Base-by-base conservation (phyloP, 2,797 vertebrate genomes). In the Syndactyla subalaris region DNA sequence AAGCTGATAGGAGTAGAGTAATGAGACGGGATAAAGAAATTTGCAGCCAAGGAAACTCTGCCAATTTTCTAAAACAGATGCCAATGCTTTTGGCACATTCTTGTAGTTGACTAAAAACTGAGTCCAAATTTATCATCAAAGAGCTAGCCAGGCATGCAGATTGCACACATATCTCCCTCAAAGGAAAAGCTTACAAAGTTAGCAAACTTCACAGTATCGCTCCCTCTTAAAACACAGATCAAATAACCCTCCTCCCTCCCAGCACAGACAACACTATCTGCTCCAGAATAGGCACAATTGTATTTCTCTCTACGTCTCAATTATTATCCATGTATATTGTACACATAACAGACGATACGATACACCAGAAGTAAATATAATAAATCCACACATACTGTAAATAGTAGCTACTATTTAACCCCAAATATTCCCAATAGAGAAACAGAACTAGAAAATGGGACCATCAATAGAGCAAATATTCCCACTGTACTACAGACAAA, bases 121-220 rank as follows among this genome's bases (percentile, higher is more conserved):
- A 83, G 38, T 68, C 95, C 91, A 94, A 94, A 86, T 95, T 92
- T 89, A 92, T 88, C 96, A 95, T 92, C 90, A 97, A 96, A 96
- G 88, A 94, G 93, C 84, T 96, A 95, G 95, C 76, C 75, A 75
- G 71, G 74, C 82, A 75, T 61, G 76, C 71, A 97, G 96, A 97
- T 87, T 86, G 89, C 92, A 94, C 91, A 91, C 92, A 85, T 93
- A 92, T 95, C 92, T 93, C 77, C 61, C 95, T 97, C 96, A 97
- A 97, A 97, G 93, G 82, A 74, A 96, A 95, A 92, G 90, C 96
- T 91, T 95, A 91, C 82, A 96, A 95, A 97, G 93, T 96, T 95
- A 93, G 88, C 90, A 91, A 95, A 84, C 88, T 95, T 93, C 83
- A 88, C 58, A 83, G 83, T 76, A 86, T 91, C 91, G 38, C 32